Base-by-base conservation (phyloP, 2,888 invertebrate species). In the Altica lythri region DNA sequence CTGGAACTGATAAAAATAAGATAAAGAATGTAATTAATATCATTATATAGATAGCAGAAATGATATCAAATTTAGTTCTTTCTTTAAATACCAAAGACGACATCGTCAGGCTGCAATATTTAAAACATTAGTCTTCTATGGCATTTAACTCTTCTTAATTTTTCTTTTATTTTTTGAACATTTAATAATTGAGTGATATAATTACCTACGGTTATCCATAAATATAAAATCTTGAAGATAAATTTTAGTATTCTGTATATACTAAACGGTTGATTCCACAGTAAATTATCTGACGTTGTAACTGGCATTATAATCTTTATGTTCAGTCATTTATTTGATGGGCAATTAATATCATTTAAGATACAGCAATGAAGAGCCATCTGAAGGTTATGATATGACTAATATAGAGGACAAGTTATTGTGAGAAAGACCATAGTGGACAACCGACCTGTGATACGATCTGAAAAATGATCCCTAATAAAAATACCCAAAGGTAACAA, bases 401-500 rank as follows among this genome's bases (percentile, higher is more conserved):
- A 51, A 55, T 59, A 61, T 59, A 61, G 35, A 55, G 57, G 53
- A 57, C 57, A 61, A 62, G 55, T 61, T 64, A 67, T 61, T 61
- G 65, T 67, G 67, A 64, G 67, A 66, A 66, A 55, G 40, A 47
- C 48, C 38, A 43, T 49, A 49, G 60, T 53, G 55, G 61, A 60
- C 63, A 61, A 59, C 57, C 52, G 34, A 60, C 62, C 54, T 46
- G 13, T 53, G 67, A 67, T 64, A 64, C 53, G 50, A 67, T 67
- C 67, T 62, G 56, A 60, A 64, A 64, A 59, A 64, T 63, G 62
- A 60, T 62, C 63, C 54, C 55, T 62, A 64, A 68, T 67, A 67
- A 68, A 67, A 67, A 68, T 68, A 67, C 60, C 65, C 63, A 22
- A 62, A 66, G 62, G 64, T 65, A 66, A 60, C 64, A 62, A 59